Base-by-base conservation (phyloP, 1,140 invertebrate species). In the Chironomus tepperi region DNA sequence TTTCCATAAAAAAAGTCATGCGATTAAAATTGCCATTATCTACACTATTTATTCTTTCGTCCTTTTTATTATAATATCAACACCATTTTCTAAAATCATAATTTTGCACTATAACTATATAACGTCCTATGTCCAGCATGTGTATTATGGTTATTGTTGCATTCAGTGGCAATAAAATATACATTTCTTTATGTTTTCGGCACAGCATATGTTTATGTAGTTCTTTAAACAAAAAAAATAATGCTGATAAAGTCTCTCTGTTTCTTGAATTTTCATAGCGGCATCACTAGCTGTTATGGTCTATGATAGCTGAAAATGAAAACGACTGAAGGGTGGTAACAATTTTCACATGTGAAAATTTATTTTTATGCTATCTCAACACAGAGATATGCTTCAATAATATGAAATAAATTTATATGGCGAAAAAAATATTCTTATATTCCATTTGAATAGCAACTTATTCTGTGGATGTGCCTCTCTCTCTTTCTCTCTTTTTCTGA, bases 71-170 rank as follows among this genome's bases (percentile, higher is more conserved):
- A n/a, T 57, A 57, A n/a, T 57, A 57, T 57, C 12, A 15, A 34
- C 24, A 34, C 24, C 24, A 34, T 34, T 34, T 57, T 57, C 12
- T 57, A 57, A 57, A 57, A 57, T 57, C 47, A 57, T 57, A 57
- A 15, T 57, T 57, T 15, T n/a, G 47, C 47, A 57, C 47, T 57
- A 57, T 57, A 5, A 57, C n/a, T 57, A n/a, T n/a, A n/a, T n/a
- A n/a, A n/a, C n/a, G n/a, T n/a, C n/a, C n/a, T n/a, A 10, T 70
- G 65, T 70, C 16, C 65, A 57, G n/a, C n/a, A 15, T 70, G 65
- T 70, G 18, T n/a, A n/a, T 70, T 70, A 70, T 70, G 19, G 65
- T 70, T 70, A 70, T 70, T 70, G 65, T 70, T 70, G 65, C 65
- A 70, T 70, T 21, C 19, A 70, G 9, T 9, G 65, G 18, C 19